These are phyloP conservation scores for Agraylea sexmaculata DNA, from an alignment of 1,140 invertebrate species.

Conservation along the genomic window DNA sequence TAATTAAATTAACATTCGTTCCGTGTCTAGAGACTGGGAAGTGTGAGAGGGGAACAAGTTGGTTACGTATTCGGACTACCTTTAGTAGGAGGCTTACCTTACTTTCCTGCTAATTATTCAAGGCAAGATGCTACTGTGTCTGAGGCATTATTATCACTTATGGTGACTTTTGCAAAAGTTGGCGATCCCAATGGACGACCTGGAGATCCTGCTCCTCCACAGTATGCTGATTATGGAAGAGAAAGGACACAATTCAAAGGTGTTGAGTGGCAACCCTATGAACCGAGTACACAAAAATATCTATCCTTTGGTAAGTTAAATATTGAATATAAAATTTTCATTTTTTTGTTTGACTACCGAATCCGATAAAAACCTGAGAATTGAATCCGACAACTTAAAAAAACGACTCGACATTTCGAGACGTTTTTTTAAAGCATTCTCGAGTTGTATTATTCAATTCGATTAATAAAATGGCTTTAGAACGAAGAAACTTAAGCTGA, in stretches of 20 bases:
- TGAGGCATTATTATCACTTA: slow-evolving; percentile 59
- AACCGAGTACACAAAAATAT: slow-evolving; percentile 61
- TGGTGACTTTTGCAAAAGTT: slow-evolving; percentile 64
- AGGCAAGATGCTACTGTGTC: slow-evolving; percentile 62
- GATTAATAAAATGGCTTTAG: no score
- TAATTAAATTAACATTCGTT: no score
- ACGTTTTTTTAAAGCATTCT: no score
- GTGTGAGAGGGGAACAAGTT: slow-evolving; percentile 74
- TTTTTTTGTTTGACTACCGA: no score
- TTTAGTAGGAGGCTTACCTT: slow-evolving; percentile 47
- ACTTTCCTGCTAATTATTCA: slow-evolving; percentile 60
- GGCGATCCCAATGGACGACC: slow-evolving; percentile 53
- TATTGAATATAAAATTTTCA: background rate
- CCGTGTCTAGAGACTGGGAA: slow-evolving; percentile 66
- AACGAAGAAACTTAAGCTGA: no score
- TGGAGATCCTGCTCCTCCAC: slow-evolving; percentile 22
- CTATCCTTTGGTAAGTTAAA: slow-evolving; percentile 53
- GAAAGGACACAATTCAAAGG: slow-evolving; percentile 47
- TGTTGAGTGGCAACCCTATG: slow-evolving; percentile 59
- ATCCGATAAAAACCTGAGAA: no score
- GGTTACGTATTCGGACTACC: slow-evolving; percentile 80
- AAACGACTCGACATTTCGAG: no score
- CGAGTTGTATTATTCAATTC: no score
- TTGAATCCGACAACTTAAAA: no score
- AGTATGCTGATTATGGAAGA: slow-evolving; percentile 43